Conservation (phyloP, 2,888 invertebrate genomes). For the Ormyrus thymus region DNA sequence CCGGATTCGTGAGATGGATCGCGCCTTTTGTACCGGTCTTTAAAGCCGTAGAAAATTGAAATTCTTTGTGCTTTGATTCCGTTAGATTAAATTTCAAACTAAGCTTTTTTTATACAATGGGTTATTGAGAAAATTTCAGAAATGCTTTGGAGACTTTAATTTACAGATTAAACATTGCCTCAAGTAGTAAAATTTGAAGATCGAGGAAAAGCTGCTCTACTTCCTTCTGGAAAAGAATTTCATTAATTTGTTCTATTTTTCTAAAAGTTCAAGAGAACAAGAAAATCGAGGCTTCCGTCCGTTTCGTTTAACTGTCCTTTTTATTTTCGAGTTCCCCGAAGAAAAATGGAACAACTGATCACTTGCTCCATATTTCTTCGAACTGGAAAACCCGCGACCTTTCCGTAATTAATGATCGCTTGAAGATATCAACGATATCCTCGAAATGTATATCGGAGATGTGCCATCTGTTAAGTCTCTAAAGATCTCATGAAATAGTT, state of each 20-base stretch:
- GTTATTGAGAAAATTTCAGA: background rate
- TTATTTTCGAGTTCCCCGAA: too few relatives aligned
- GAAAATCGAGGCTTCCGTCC: constrained; percentile 25
- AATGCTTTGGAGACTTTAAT: too few relatives aligned
- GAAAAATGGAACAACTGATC: constrained; percentile 24
- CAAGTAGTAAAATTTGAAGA: background rate
- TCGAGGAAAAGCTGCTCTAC: background rate
- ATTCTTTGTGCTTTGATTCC: background rate
- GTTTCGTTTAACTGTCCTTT: background rate
- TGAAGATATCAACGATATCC: constrained; percentile 43
- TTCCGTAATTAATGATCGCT: constrained; percentile 49
- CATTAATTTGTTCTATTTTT: background rate
- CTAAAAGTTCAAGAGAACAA: background rate
- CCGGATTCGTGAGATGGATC: too few relatives aligned
- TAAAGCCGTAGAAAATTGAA: too few relatives aligned
- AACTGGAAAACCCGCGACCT: constrained; percentile 32
- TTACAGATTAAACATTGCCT: background rate
- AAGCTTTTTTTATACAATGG: background rate
- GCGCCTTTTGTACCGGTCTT: too few relatives aligned
- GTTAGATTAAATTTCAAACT: constrained; percentile 2
- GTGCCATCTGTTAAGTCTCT: constrained; percentile 28
- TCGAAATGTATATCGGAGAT: constrained; percentile 7
- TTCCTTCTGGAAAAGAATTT: background rate
- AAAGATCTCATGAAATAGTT: constrained; percentile 19
- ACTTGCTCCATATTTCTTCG: constrained; percentile 39